Percentiles rank a stretch among this genome's conserved stretches.
These are phyloP conservation scores for Hyles euphorbiae DNA, from an alignment of 1,140 invertebrate genomes.

Conservation along the genomic window DNA sequence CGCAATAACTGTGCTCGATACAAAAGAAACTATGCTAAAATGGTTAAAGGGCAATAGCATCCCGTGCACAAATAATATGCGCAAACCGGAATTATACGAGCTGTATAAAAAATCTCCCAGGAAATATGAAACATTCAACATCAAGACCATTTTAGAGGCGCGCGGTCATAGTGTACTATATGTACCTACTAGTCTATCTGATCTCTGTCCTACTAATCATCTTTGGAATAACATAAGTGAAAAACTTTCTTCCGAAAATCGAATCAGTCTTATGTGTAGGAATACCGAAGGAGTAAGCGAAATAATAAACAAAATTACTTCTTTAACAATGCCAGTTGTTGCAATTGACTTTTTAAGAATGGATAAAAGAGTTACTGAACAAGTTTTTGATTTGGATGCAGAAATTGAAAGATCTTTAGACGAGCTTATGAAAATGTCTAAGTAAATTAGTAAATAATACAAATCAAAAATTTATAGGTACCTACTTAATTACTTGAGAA, in stretches of 20 bases:
- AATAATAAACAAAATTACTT: no score
- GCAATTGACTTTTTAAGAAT: background rate
- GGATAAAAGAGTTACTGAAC: conserved; percentile 10
- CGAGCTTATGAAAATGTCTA: background rate
- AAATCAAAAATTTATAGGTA: no score
- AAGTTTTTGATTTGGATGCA: conserved; percentile 20
- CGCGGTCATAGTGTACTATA: conserved; percentile 37
- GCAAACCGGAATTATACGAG: conserved; percentile 39
- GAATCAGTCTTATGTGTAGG: no score
- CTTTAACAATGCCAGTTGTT: background rate
- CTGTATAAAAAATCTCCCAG: conserved; percentile 30
- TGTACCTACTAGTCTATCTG: conserved; percentile 27
- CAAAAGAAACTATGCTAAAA: conserved; percentile 34
- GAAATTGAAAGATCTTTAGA: conserved; percentile 15
- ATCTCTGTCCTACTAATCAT: conserved; percentile 27
- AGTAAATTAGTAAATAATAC: background rate
- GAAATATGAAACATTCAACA: conserved; percentile 12
- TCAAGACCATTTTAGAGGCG: conserved; percentile 33
- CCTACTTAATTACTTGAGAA: no score
- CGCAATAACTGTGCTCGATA: conserved; percentile 32
- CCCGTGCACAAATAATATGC: conserved; percentile 27
- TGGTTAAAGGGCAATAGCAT: conserved; percentile 37
- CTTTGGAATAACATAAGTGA: conserved; percentile 23
- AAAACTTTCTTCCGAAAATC: no score
- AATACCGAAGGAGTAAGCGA: no score